Base-by-base conservation (phyloP, 1,140 invertebrate genomes). In the Proales similis region DNA sequence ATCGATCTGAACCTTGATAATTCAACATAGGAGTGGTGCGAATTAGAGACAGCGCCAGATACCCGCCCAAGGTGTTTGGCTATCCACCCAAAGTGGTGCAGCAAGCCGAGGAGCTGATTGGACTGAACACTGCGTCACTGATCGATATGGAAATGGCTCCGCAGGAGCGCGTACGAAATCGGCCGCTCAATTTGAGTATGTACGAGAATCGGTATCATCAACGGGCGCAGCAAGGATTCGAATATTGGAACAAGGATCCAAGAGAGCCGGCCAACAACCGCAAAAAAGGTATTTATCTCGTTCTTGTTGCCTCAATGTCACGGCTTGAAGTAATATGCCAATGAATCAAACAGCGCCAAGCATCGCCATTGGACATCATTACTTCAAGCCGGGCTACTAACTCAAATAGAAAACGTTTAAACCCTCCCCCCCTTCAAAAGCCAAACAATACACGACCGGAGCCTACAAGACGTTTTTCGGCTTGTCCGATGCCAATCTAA, bases 141-240 rank as follows among this genome's bases (percentile, higher is more conserved):
- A 57, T 42, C 45, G 51, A 57, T 42, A 20, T 57, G 9, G 45
- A 7, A 29, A 29, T 57, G 29, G 7, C 51, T 11, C 17, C 17
- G 1, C 20, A 42, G 22, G 51, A 57, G 11, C 51, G 51, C 7
- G 36, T 57, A 7, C 33, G 51, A 12, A 57, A 26, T 17, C 26
- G 51, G 12, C 19, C 33, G 19, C 30, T 17, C 27, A 57, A 57
- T 42, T 27, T 57, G 12, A 57, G n/a, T 42, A 14, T 42, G 3
- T 42, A 57, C 30, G 19, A 36, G 45, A 57, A 57, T 57, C 51
- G 45, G 32, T 57, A 42, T 57, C 51, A 57, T 32, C 36, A 57
- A 14, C 17, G 51, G 30, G 51, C 51, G 11, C 39, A 57, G 32
- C 51, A 57, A 57, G 51, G 51, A 1, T 57, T 57, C 19, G 51